Conservation (phyloP, 2,888 invertebrate genomes). For the Spilosoma lubricipeda region DNA sequence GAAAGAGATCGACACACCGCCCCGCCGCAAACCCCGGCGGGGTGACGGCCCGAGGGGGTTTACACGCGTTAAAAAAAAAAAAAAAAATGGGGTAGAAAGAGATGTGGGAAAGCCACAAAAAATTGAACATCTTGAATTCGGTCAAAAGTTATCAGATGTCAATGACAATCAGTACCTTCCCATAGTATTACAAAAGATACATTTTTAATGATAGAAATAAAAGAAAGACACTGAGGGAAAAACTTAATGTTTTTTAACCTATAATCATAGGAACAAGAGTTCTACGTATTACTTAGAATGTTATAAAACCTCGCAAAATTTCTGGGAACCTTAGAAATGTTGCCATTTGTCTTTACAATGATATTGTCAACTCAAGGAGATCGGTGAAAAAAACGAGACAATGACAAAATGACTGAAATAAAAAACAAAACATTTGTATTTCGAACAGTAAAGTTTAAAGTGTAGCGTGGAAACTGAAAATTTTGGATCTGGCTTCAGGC, state of each 20-base stretch:
- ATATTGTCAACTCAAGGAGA: neutral
- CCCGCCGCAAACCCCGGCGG: too few species aligned
- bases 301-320: neutral
- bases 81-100: too few species aligned
- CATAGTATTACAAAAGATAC: neutral
- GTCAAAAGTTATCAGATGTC: neutral
- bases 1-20: too few species aligned
- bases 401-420: constrained; percentile 1
- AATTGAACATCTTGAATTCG: neutral
- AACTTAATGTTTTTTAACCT: neutral
- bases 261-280: neutral
- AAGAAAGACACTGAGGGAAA: neutral
- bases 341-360: neutral
- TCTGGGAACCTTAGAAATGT: neutral
- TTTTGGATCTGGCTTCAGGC: too few species aligned
- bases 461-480: neutral
- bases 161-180: neutral
- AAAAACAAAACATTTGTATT: neutral
- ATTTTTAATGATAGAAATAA: neutral
- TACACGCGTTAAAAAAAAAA: too few species aligned
- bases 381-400: constrained; percentile 1
- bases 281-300: neutral
- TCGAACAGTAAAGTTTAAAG: neutral
- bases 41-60: too few species aligned
- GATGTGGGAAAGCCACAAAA: neutral